phyloP scores from a whole-genome alignment of 1,140 invertebrate genomes.

The Sminthurides bifidus region DNA sequence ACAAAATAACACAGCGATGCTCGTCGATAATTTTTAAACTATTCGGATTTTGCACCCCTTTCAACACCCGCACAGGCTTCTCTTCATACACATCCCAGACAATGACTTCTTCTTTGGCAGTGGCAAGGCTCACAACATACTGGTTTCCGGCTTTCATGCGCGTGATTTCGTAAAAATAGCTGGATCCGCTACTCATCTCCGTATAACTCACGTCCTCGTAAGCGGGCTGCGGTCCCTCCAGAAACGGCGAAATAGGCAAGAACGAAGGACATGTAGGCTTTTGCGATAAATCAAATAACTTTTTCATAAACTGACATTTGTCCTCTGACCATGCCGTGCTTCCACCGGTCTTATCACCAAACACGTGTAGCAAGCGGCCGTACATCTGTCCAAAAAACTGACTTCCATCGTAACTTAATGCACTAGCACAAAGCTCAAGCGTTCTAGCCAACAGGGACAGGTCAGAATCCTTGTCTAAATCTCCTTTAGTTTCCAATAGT shows the following conservation, averaged over 20 bases:
- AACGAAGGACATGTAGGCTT: constrained; percentile 23
- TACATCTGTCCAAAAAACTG: constrained; percentile 59
- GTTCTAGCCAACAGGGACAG: constrained; percentile 49
- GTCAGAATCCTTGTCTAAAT: constrained; percentile 41
- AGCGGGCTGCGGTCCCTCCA: constrained; percentile 14
- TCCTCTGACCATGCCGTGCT: constrained; percentile 35
- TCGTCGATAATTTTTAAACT: constrained; percentile 57
- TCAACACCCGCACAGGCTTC: constrained; percentile 53
- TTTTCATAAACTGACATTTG: constrained; percentile 31
- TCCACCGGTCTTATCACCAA: constrained; percentile 36
- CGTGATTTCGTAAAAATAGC: constrained; percentile 43
- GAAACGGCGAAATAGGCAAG: constrained; percentile 23
- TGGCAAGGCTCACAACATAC: constrained; percentile 59
- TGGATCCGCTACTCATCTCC: constrained; percentile 12
- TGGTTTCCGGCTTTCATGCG: constrained; percentile 46
- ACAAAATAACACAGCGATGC: constrained; percentile 61
- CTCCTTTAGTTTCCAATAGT: constrained; percentile 37
- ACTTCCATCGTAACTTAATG: constrained; percentile 58
- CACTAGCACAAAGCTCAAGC: constrained; percentile 50
- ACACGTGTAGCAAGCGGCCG: constrained; percentile 39
- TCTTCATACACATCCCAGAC: constrained; percentile 58
- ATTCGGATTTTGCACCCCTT: constrained; percentile 54
- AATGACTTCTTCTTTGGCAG: constrained; percentile 57
- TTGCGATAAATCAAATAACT: constrained; percentile 17
- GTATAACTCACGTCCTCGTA: constrained; percentile 20